Conservation (phyloP, 2,888 invertebrate genomes). For the Globia sparganii region DNA sequence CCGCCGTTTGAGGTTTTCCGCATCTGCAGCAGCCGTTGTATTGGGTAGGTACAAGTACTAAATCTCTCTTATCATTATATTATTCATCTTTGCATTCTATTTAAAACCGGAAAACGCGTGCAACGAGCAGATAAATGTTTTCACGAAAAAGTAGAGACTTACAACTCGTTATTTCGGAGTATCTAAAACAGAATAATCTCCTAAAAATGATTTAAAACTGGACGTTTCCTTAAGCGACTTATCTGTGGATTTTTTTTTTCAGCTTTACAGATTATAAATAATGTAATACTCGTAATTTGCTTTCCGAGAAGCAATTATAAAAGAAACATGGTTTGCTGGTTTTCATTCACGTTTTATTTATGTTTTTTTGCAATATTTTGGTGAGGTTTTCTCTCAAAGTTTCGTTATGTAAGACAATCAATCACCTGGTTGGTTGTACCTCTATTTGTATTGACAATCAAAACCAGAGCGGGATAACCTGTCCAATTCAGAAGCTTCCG, state of each 20-base stretch:
- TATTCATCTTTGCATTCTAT: background rate
- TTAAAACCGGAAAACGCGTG: background rate
- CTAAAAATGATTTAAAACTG: slow-evolving; percentile 31
- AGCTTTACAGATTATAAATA: slow-evolving; percentile 25
- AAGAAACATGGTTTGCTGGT: background rate
- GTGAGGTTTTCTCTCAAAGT: background rate
- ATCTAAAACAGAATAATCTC: slow-evolving; percentile 32
- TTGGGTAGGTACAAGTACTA: no score
- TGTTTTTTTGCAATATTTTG: background rate
- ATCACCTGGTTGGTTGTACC: slow-evolving; percentile 16
- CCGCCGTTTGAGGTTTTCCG: no score
- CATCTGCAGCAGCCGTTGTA: no score
- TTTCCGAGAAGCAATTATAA: background rate
- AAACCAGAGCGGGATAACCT: slow-evolving; percentile 38
- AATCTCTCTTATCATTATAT: background rate
- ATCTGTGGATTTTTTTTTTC: slow-evolving; percentile 6
- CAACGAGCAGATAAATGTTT: background rate
- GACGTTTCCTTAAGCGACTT: slow-evolving; percentile 23
- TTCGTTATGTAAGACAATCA: slow-evolving; percentile 1
- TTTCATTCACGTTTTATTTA: slow-evolving; percentile 1
- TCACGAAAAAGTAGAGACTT: background rate
- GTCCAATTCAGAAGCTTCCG: slow-evolving; percentile 35
- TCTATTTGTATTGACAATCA: slow-evolving; percentile 38
- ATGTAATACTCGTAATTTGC: slow-evolving; percentile 13
- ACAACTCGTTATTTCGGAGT: slow-evolving; percentile 12